Evolutionary conservation across 2,113 vertebrate species (phyloP), one percentile per base, ranked within the genome.

Genomic region (Psittacula cyanocephala): DNA sequence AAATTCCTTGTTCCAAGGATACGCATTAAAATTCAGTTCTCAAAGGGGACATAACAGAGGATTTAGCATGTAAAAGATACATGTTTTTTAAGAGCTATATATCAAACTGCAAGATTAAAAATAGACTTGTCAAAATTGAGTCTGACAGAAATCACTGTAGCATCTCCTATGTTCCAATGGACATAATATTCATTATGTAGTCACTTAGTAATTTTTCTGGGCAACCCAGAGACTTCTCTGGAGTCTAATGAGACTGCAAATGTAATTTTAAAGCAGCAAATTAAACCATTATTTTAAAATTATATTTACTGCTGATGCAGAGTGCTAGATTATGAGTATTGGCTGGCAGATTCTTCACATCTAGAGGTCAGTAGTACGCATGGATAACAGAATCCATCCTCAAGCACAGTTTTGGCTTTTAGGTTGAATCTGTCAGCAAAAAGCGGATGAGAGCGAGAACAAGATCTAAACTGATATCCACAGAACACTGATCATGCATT

Each of bases 91-190:
- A 94, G 76, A 22, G 67, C 62, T 80, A 7, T 78, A 67, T 69
- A 53, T 91, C 25, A 75, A 82, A 92, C 65, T 31, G 65, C 71
- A 64, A 65, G 41, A 84, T 74, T 93, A 96, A 96, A 95, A 69
- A 70, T 23, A 74, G 77, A 59, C 60, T 91, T 76, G 31, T 75
- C 78, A 89, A 71, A 93, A 74, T 41, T 68, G 33, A 87, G 8
- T 77, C 53, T 69, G 52, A 93, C 24, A 92, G 77, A 91, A 89
- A 82, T 87, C 52, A 35, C 50, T 9, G 29, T 85, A 63, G 59
- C 57, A 67, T 83, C 75, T 60, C 83, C 68, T 59, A 0, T 57
- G 65, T 86, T 75, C 84, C 80, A 70, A 62, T 35, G n/a, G 91
- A 57, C 59, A 75, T 18, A 71, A 62, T 24, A 43, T 11, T 94